Base-by-base conservation (phyloP, 1,140 invertebrate species). In the Fopius arisanus region DNA sequence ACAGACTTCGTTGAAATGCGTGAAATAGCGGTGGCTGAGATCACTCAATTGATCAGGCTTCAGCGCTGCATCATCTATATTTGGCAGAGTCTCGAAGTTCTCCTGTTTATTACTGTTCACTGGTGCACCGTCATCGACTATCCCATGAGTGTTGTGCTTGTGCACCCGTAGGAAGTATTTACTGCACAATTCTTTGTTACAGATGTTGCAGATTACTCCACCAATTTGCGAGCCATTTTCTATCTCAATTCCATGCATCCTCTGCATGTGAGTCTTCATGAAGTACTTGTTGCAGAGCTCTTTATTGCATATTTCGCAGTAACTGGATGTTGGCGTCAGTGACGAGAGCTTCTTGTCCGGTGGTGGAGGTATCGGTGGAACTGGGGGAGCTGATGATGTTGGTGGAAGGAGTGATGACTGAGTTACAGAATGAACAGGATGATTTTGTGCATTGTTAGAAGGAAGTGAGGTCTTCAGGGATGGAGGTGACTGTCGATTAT, bases 281-380 rank as follows among this genome's bases (percentile, higher is more conserved):
- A 99, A 99, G 83, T 99, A 99, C 86, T 99, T 99, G 89, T 99
- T 99, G 88, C 98, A 99, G 33, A 99, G 87, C 86, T 99, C 97
- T 89, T 99, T 99, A 88, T 99, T 99, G 88, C 98, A 99, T 73
- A 99, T 98, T 84, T 99, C 97, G 87, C 98, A 99, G 82, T 97
- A 98, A 81, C 97, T 97, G 59, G 93, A 95, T 0, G 92, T 93
- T 0, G 90, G 93, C 12, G 92, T 91, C 59, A 92, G 85, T 59
- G 87, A 80, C 29, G 85, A 76, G 19, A 83, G 19, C 48, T 86
- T 78, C 26, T 81, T 79, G 26, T 84, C 83, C n/a, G 2, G 59
- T 33, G 48, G 78, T 10, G 78, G 68, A 59, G 68, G 54, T 62
- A 70, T 72, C 12, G 75, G 67, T 37, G 73, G 75, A 76, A 14